phyloP scores from a whole-genome alignment of 2,113 vertebrate species.

The Callaeas wilsoni region DNA sequence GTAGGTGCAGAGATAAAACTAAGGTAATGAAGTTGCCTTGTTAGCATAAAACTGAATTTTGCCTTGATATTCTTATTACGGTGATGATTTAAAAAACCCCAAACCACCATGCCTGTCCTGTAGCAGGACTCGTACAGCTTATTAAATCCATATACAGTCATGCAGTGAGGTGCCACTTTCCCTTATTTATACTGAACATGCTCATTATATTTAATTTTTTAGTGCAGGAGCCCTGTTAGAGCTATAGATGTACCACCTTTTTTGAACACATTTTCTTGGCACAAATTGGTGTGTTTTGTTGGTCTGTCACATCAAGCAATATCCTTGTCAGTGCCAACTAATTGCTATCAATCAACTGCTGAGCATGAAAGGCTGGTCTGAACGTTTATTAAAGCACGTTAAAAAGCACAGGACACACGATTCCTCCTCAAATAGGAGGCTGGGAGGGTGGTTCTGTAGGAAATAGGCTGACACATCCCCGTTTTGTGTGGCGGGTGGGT shows the following conservation, averaged over 20 bases:
- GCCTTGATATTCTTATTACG: neutral
- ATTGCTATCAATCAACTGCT: conserved; percentile 44
- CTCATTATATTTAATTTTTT: neutral
- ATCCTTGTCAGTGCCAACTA: conserved; percentile 54
- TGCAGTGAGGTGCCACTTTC: neutral
- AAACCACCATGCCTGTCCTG: neutral
- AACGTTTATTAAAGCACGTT: conserved; percentile 21
- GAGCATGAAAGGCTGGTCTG: conserved; percentile 37
- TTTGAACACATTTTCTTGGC: conserved; percentile 50
- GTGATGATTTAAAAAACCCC: neutral
- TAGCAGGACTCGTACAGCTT: neutral
- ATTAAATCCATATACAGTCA: neutral
- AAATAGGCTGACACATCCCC: conserved; percentile 3
- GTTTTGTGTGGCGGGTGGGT: neutral
- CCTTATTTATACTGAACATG: neutral
- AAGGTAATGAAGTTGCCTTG: neutral
- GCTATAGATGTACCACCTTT: conserved; percentile 32
- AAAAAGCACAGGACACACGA: conserved; percentile 4
- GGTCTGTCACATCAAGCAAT: conserved; percentile 64
- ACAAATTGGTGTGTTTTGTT: conserved; percentile 51
- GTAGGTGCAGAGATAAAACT: neutral
- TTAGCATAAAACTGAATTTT: neutral
- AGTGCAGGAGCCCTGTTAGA: neutral
- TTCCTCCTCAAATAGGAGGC: neutral
- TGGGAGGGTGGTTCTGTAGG: neutral